A percentile compares a stretch with the other conserved stretches of the same genome.
These are phyloP conservation scores for Sander lucioperca DNA, from an alignment of 2,113 vertebrate species.

Conservation along the genomic window DNA sequence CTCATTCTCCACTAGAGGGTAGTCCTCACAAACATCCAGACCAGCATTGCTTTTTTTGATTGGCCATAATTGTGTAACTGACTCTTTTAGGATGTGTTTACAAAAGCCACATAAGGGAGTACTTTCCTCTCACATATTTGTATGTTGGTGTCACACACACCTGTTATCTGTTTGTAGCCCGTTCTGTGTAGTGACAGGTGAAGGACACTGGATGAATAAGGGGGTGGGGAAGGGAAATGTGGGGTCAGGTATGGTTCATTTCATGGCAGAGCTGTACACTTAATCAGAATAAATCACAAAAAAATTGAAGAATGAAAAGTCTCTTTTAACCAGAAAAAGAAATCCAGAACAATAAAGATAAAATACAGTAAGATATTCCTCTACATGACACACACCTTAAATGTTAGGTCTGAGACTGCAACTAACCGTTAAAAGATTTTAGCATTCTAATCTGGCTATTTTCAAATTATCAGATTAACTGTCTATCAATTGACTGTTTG, in stretches of 20 bases:
- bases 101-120: conserved; percentile 45
- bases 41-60: background rate
- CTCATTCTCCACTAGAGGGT: conserved; percentile 72
- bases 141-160: conserved; percentile 17
- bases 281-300: background rate
- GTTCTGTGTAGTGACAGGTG: conserved; percentile 6
- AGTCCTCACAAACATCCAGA: conserved; percentile 38
- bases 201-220: conserved; percentile 33
- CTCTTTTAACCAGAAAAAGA: background rate
- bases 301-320: background rate
- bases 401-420: background rate
- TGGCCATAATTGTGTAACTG: background rate
- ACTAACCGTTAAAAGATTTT: background rate
- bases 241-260: background rate
- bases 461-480: background rate
- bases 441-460: background rate
- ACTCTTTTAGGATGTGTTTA: conserved; percentile 21
- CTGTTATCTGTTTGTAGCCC: conserved; percentile 23
- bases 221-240: background rate
- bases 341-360: background rate
- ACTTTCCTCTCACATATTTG: conserved; percentile 45
- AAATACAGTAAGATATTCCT: background rate
- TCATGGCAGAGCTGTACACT: background rate
- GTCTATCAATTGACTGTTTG: background rate
- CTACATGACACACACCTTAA: too few relatives aligned